Conservation (phyloP, 2,113 vertebrate species). For the Zapornia atra region DNA sequence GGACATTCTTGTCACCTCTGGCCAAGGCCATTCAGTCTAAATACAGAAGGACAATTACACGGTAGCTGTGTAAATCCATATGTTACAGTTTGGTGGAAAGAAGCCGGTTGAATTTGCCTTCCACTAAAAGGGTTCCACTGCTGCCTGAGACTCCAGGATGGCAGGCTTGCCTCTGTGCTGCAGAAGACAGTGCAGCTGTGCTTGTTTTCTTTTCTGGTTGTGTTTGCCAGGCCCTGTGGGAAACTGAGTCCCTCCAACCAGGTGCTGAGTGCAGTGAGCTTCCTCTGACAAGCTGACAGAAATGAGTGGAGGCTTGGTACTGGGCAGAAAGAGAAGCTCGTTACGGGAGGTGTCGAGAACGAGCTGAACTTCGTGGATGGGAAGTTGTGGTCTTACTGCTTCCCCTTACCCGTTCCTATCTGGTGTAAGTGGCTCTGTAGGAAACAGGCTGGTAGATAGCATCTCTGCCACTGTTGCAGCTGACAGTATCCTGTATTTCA, state of each 20-base stretch:
- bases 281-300: background rate
- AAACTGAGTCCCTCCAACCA: background rate
- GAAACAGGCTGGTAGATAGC: background rate
- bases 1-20: background rate
- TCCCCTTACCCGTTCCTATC: background rate
- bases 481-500: background rate
- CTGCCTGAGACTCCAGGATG: background rate
- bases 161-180: background rate
- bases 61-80: background rate
- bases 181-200: fast-evolving
- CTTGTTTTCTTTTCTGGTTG: background rate
- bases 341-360: background rate
- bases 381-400: conserved; percentile 36
- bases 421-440: background rate
- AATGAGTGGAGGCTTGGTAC: background rate
- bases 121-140: background rate
- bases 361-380: background rate
- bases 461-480: background rate
- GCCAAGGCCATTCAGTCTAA: background rate
- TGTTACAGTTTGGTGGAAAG: background rate
- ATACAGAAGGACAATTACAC: background rate
- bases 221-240: background rate
- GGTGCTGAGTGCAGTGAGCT: background rate
- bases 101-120: background rate
- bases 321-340: background rate